Base-by-base conservation (phyloP, 2,113 vertebrate species). In the Microtus montanus region DNA sequence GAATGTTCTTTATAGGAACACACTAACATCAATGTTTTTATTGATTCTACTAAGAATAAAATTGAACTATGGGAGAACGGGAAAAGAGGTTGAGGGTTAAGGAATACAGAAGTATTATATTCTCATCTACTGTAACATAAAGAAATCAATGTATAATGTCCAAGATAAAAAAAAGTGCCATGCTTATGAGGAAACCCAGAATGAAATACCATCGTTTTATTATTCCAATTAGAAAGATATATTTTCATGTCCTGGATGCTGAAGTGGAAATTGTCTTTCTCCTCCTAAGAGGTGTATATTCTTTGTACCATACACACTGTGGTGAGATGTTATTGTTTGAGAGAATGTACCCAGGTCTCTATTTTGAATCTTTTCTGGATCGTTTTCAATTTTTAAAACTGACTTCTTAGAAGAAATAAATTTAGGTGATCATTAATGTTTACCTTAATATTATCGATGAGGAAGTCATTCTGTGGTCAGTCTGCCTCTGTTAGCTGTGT, bases 121-220 rank as follows among this genome's bases (percentile, higher is more conserved):
- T 85, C 92, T 90, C 86, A 89, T 63, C 52, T n/a, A 79, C 54
- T 28, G 30, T 41, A 83, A 89, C 20, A 70, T n/a, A 83, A 83
- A 83, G 78, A 96, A 89, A 71, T 91, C 93, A 90, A 91, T 91
- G 75, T 41, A 38, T 61, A 82, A 82, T 63, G 47, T 24, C 49
- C 14, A 24, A 77, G 52, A 14, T 52, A 49, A 49, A 52, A 52
- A 49, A 52, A 52, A 15, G 41, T 52, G 52, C 14, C 58, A 35
- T 35, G 41, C 30, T 52, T 61, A 30, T 38, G 77, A 70, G 93
- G 71, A 95, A 91, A 82, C 66, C 3, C 38, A 90, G 70, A 80
- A 91, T 63, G 68, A 70, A 89, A 90, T 75, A 87, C 24, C 7
- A 74, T 52, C 66, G 13, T 41, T 74, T 79, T 47, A 86, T 47